These are phyloP conservation scores for Anthoscopus minutus DNA, from an alignment of 2,113 vertebrate species.

Conservation along the genomic window DNA sequence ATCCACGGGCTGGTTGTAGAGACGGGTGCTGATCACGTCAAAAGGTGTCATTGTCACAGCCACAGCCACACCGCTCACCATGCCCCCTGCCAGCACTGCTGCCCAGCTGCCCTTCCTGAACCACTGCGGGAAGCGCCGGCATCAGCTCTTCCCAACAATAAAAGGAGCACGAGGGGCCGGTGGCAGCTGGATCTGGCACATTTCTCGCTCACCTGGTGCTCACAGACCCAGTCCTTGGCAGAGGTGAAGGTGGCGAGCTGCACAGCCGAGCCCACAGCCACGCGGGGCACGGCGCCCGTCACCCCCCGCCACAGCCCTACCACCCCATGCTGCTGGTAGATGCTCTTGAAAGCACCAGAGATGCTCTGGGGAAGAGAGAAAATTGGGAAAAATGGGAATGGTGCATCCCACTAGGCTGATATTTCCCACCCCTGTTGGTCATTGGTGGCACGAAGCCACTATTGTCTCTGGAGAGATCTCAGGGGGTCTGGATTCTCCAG, in stretches of 20 bases:
- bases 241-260: slow-evolving; percentile 90
- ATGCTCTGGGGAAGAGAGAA: slow-evolving; percentile 71
- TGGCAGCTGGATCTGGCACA: accelerated
- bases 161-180: too few relatives aligned
- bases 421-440: too few relatives aligned
- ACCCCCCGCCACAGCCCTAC: slow-evolving; percentile 88
- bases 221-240: slow-evolving; percentile 83
- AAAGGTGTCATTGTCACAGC: slow-evolving; percentile 87
- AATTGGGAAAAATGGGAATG: accelerated
- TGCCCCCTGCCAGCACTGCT: slow-evolving; percentile 79
- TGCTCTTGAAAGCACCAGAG: slow-evolving; percentile 77
- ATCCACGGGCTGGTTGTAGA: slow-evolving; percentile 95
- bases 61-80: slow-evolving; percentile 88
- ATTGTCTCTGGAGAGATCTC: accelerated
- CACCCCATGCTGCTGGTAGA: slow-evolving; percentile 85
- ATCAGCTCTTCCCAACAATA: not conserved
- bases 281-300: slow-evolving; percentile 84
- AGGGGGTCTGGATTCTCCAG: not conserved
- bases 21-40: slow-evolving; percentile 89
- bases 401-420: not conserved
- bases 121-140: slow-evolving; percentile 67
- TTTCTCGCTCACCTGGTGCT: slow-evolving; percentile 61
- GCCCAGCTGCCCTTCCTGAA: slow-evolving; percentile 82
- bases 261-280: slow-evolving; percentile 88
- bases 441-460: not conserved